Percentiles rank a stretch among this genome's conserved stretches.
Conservation (phyloP, 2,113 vertebrate genomes). For the Corythaixoides concolor region DNA sequence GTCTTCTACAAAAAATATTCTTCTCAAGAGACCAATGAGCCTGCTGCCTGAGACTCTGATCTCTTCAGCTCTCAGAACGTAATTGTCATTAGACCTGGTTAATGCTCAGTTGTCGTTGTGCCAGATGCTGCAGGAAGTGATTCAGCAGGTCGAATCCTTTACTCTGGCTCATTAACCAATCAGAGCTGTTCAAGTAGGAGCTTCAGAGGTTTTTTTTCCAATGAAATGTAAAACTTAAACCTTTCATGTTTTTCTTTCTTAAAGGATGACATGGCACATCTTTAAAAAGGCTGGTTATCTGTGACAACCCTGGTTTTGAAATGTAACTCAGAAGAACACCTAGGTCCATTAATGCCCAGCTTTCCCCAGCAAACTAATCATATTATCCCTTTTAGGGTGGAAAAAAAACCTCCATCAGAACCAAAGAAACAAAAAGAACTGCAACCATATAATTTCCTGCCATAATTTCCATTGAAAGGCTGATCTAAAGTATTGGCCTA, state of each 20-base stretch:
- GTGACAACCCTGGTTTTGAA: not conserved
- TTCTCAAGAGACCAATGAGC: not conserved
- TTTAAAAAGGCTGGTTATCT: not conserved
- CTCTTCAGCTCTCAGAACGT: not conserved
- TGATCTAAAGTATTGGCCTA: not conserved
- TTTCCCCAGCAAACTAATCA: not conserved
- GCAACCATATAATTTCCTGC: not conserved
- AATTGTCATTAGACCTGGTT: not conserved
- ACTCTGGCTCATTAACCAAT: not conserved
- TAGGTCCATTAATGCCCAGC: not conserved
- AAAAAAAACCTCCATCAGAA: not conserved
- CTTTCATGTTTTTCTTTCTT: not conserved
- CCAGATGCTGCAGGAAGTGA: constrained; percentile 42
- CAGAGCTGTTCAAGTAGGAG: not conserved
- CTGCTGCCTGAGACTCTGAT: not conserved
- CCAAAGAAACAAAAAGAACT: not conserved
- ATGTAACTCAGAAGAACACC: not conserved
- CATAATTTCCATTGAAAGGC: not conserved
- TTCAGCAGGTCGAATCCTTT: constrained; percentile 5
- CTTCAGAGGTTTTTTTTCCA: not conserved
- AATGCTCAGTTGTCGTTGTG: not conserved
- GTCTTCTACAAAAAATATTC: not conserved
- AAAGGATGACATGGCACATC: not conserved
- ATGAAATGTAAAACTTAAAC: not conserved
- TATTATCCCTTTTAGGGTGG: not conserved